Evolutionary conservation across 2,797 vertebrate species (phyloP).

Genomic region (Malurus splendens): DNA sequence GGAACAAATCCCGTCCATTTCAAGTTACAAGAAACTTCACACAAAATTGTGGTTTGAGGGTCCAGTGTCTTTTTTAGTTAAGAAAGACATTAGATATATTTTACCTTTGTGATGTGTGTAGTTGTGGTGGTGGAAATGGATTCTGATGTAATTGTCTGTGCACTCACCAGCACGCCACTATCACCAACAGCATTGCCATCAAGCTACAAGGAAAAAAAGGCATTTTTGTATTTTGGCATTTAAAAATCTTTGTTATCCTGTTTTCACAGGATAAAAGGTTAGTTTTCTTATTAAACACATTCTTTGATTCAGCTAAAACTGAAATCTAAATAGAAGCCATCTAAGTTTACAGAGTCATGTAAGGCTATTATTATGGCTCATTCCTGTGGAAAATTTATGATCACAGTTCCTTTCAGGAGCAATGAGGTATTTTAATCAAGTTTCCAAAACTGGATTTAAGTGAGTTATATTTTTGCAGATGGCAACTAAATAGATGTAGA

Average conservation of each 20-base stretch:
- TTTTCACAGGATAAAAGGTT: background rate
- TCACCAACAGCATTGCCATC: constrained; percentile 82
- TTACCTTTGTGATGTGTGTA: constrained; percentile 98
- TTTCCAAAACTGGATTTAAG: background rate
- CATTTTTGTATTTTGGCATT: background rate
- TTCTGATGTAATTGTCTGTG: constrained; percentile 96
- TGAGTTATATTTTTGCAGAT: background rate
- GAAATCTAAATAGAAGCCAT: background rate
- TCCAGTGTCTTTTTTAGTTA: background rate
- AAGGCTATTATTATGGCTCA: background rate
- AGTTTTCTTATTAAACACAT: background rate
- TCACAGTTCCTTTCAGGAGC: background rate
- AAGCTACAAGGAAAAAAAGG: constrained; percentile 67
- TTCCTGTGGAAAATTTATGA: background rate
- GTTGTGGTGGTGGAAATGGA: constrained; percentile 95
- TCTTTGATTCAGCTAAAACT: background rate
- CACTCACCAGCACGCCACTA: constrained; percentile 88
- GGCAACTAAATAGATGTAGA: background rate
- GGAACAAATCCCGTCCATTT: background rate
- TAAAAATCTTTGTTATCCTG: background rate
- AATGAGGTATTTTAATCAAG: background rate
- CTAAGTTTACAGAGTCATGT: background rate
- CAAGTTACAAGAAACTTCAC: background rate
- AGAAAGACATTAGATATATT: background rate
- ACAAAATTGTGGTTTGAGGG: background rate